phyloP scores from a whole-genome alignment of 2,888 invertebrate genomes.

The Zaprionus obscuricornis region DNA sequence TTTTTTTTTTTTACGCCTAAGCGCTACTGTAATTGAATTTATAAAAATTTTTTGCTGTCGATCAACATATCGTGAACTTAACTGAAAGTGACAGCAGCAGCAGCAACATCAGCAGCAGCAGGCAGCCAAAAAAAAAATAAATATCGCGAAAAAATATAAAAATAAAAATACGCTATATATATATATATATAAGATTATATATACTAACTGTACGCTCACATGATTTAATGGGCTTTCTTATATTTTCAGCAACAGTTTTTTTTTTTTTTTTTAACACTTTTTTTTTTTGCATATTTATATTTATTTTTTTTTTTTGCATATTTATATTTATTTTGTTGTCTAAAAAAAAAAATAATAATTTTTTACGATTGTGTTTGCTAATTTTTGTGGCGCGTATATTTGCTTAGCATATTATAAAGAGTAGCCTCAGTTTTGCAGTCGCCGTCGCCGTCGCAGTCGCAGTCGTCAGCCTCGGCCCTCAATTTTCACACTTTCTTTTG shows the following conservation, averaged over 20 bases:
- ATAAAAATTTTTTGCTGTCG: too few relatives aligned
- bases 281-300: conserved; percentile 17
- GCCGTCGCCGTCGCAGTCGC: conserved; percentile 21
- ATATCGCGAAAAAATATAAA: too few relatives aligned
- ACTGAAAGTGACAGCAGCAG: conserved; percentile 23
- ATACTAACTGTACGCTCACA: too few relatives aligned
- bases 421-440: too few relatives aligned
- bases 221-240: conserved; percentile 44
- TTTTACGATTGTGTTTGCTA: conserved; percentile 47
- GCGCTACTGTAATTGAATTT: too few relatives aligned
- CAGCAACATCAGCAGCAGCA: too few relatives aligned
- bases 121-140: too few relatives aligned
- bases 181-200: too few relatives aligned
- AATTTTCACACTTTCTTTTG: conserved; percentile 64
- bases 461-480: conserved; percentile 48
- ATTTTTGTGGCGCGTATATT: conserved; percentile 39
- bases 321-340: conserved; percentile 23
- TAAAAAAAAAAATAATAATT: not conserved
- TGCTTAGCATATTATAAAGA: conserved; percentile 57
- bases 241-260: conserved; percentile 1
- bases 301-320: conserved; percentile 12
- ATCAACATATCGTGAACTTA: conserved; percentile 12
- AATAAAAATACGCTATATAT: too few relatives aligned
- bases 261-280: too few relatives aligned
- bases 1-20: too few relatives aligned